phyloP scores from a whole-genome alignment of 2,113 vertebrate genomes.

The Malurus alboscapulatus region DNA sequence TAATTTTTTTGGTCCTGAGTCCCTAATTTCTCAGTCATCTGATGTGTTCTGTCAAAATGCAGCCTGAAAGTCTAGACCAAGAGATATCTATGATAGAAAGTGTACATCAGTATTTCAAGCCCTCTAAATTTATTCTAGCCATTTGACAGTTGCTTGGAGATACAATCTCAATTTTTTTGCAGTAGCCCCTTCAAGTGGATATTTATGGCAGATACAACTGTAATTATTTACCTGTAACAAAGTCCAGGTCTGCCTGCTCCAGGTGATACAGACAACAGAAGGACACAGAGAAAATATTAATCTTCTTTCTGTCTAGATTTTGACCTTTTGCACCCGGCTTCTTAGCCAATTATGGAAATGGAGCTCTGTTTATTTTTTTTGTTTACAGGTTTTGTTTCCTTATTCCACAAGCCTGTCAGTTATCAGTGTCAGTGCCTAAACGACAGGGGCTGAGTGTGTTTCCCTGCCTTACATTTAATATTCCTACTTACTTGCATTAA shows the following conservation, averaged over 20 bases:
- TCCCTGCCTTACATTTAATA: background rate
- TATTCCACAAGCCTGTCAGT: background rate
- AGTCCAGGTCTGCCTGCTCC: slow-evolving; percentile 83
- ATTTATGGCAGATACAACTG: slow-evolving; percentile 85
- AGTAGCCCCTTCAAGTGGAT: slow-evolving; percentile 80
- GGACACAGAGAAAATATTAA: slow-evolving; percentile 76
- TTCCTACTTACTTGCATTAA: background rate
- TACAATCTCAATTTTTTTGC: slow-evolving; percentile 86
- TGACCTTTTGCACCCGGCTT: slow-evolving; percentile 74
- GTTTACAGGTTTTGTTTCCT: slow-evolving; percentile 35
- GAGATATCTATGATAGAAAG: slow-evolving; percentile 82
- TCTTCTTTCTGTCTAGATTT: slow-evolving; percentile 75
- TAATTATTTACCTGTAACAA: slow-evolving; percentile 88
- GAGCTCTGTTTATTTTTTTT: background rate
- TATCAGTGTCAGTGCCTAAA: background rate
- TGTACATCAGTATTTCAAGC: slow-evolving; percentile 83
- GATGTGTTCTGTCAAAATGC: slow-evolving; percentile 83
- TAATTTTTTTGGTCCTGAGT: slow-evolving; percentile 76
- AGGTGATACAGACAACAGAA: slow-evolving; percentile 80
- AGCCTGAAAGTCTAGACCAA: slow-evolving; percentile 85
- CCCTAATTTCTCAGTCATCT: slow-evolving; percentile 80
- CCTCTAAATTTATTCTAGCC: slow-evolving; percentile 82
- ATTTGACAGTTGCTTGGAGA: slow-evolving; percentile 84
- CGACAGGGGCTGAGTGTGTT: background rate
- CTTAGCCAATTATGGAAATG: slow-evolving; percentile 59